phyloP scores from a whole-genome alignment of 2,888 invertebrate genomes.

The Drosophila paracracens region DNA sequence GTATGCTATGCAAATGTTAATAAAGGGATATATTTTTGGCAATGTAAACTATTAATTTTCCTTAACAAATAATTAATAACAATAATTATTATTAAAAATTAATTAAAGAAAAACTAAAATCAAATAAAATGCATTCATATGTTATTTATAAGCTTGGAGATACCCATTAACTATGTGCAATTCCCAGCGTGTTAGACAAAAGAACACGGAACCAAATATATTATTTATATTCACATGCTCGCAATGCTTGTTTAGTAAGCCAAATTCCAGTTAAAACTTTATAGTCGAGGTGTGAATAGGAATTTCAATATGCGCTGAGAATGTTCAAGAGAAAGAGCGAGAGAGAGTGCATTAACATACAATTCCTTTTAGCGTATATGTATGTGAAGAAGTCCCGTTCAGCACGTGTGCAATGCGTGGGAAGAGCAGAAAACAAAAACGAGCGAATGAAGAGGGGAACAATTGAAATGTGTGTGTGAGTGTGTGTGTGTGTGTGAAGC shows the following conservation, averaged over 20 bases:
- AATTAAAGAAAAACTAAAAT: not conserved
- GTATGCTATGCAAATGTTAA: not conserved
- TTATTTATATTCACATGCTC: conserved; percentile 1
- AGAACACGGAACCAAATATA: not conserved
- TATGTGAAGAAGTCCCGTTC: conserved; percentile 35
- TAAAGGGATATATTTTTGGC: not conserved
- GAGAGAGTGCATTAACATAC: conserved; percentile 18
- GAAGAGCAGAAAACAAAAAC: not conserved
- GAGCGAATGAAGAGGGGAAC: not conserved
- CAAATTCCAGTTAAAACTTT: conserved; percentile 16
- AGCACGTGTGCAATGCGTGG: conserved; percentile 53
- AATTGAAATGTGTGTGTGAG: conserved; percentile 58
- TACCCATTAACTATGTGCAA: not conserved
- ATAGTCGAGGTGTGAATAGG: conserved; percentile 4
- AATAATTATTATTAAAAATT: not conserved
- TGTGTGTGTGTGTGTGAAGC: conserved; percentile 29
- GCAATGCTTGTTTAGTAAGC: not conserved
- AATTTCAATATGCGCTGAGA: conserved; percentile 22
- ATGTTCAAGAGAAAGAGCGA: not conserved
- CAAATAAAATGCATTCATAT: not conserved
- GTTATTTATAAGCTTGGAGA: not conserved
- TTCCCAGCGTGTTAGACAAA: not conserved
- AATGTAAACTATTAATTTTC: not conserved
- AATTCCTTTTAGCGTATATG: conserved; percentile 40
- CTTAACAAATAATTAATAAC: not conserved